Conservation (phyloP, 2,113 vertebrate species). For the Muntiacus reevesi region DNA sequence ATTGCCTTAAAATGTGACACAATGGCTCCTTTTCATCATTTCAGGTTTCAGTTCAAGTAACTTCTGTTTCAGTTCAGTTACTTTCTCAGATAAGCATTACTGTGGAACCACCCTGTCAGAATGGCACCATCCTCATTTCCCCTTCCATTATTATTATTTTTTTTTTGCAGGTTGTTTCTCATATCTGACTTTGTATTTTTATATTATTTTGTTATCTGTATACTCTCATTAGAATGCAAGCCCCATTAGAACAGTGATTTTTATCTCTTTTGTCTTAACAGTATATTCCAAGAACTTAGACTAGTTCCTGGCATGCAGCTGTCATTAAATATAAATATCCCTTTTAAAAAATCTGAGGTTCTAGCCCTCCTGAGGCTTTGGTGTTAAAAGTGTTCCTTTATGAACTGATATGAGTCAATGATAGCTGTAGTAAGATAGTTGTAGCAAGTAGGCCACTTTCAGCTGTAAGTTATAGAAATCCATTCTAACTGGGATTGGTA, state of each 20-base stretch:
- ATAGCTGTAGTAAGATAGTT: neutral
- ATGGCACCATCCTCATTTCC: neutral
- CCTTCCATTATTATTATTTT: neutral
- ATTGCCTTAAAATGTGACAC: neutral
- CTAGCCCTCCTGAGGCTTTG: neutral
- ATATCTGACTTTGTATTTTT: neutral
- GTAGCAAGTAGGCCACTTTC: neutral
- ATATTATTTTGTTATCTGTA: neutral
- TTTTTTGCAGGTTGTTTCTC: neutral
- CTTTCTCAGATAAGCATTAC: neutral
- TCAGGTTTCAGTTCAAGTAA: neutral
- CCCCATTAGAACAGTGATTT: neutral
- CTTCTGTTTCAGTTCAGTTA: neutral
- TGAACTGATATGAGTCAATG: neutral
- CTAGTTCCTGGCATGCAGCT: neutral
- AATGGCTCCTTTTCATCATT: neutral
- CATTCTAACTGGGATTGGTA: neutral
- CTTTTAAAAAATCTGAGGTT: neutral
- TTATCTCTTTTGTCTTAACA: neutral
- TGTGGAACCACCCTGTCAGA: neutral
- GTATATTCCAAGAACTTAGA: neutral
- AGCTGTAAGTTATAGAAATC: neutral
- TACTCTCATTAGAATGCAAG: neutral
- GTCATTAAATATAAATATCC: neutral
- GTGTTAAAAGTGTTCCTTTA: constrained; percentile 1